These are phyloP conservation scores for Hipposideros armiger DNA, from an alignment of 2,113 vertebrate species.

Conservation along the genomic window DNA sequence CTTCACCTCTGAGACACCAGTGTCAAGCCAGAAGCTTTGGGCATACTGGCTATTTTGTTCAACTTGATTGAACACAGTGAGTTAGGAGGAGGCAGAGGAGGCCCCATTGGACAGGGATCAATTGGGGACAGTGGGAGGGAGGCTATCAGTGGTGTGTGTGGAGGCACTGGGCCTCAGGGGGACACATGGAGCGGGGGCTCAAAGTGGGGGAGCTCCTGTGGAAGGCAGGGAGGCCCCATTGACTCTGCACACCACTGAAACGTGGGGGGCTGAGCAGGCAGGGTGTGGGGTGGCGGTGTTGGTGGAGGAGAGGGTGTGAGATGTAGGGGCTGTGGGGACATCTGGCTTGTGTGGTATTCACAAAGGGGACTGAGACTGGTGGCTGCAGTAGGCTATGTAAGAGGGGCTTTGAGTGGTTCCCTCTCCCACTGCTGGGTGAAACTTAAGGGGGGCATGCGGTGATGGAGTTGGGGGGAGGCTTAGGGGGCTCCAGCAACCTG, in stretches of 20 bases:
- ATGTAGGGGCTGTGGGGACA: not conserved
- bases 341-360: no score
- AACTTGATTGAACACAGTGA: not conserved
- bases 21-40: not conserved
- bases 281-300: not conserved
- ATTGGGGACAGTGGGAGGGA: not conserved
- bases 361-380: not conserved
- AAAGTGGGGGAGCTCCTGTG: not conserved
- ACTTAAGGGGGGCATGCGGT: not conserved
- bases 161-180: not conserved
- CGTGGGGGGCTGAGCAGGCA: not conserved
- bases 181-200: not conserved
- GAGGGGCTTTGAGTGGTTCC: not conserved
- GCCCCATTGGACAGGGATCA: not conserved
- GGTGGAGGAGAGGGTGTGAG: not conserved
- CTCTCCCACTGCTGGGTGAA: not conserved
- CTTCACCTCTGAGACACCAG: not conserved
- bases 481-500: constrained; percentile 86
- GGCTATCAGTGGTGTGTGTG: not conserved
- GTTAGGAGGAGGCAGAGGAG: not conserved
- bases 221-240: not conserved
- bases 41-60: not conserved
- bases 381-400: not conserved
- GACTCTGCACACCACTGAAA: not conserved
- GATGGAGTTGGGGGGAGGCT: not conserved